Evolutionary conservation across 2,888 invertebrate genomes (phyloP), one percentile per base, ranked within the genome.

Genomic region (Diaprepes abbreviatus): DNA sequence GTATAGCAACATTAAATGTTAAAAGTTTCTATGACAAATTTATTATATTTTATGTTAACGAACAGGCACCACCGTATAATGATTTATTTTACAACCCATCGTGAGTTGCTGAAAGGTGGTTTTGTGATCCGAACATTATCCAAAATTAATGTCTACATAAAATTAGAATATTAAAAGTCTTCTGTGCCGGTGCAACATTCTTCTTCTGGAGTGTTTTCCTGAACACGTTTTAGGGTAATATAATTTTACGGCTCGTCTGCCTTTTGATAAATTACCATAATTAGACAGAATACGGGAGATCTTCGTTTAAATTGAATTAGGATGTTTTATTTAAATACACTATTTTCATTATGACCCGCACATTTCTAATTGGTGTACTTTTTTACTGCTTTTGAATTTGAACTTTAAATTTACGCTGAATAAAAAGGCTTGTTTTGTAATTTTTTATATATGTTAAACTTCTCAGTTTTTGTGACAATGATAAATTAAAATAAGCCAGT

Each of bases 111-210:
- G 28, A 58, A 58, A 58, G 38, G 31, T 43, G 43, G 43, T 57
- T 38, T 38, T 19, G 28, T 28, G 38, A 58, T 57, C 58, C 66
- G 21, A 48, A 24, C 66, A 43, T 57, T 57, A 58, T 36, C 58
- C 28, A 43, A 58, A 58, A 58, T 58, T 58, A 58, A 58, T 58
- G 58, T 43, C 58, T 31, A 38, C 38, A 43, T 58, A 36, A 55
- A 57, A 66, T 60, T 66, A 60, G 60, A 66, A 60, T 66, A 66
- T 66, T 66, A 66, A 66, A 66, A 28, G 38, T 16, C 28, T 43
- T n/a, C 58, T 16, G 3, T 43, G 40, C 24, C 31, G 28, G 28
- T 17, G 58, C 28, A 58, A 58, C 40, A 58, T 40, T 54, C 54
- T 35, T 19, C 58, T 58, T 58, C 38, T 21, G 19, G 28, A 52